These are phyloP conservation scores for Elaphurus davidianus DNA, from an alignment of 2,113 vertebrate species.

Conservation along the genomic window DNA sequence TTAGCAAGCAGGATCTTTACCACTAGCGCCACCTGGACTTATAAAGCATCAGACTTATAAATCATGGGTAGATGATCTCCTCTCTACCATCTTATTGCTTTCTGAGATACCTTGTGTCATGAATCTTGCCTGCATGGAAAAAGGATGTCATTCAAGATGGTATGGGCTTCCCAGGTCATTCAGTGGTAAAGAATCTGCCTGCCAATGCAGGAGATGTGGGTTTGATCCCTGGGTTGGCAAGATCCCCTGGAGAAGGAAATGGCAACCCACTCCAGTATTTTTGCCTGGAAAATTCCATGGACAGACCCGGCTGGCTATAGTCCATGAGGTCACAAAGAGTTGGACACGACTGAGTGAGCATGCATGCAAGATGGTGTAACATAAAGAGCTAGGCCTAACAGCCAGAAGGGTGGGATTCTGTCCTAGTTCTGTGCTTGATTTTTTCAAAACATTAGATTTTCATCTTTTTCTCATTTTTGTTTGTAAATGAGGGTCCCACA, in stretches of 20 bases:
- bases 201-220: neutral
- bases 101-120: neutral
- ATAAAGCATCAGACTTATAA: neutral
- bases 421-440: neutral
- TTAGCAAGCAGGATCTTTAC: neutral
- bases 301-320: neutral
- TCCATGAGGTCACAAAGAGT: neutral
- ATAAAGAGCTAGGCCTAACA: neutral
- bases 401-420: neutral
- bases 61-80: neutral
- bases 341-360: neutral
- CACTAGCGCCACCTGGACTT: neutral
- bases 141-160: neutral
- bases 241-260: neutral
- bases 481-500: neutral
- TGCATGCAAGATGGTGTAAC: neutral
- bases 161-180: neutral
- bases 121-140: neutral
- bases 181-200: neutral
- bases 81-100: neutral
- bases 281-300: neutral
- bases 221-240: neutral
- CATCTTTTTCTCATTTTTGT: neutral
- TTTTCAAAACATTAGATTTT: neutral
- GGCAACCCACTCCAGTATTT: neutral